These are phyloP conservation scores for Epicauta chinensis DNA, from an alignment of 1,140 invertebrate species.

Conservation along the genomic window DNA sequence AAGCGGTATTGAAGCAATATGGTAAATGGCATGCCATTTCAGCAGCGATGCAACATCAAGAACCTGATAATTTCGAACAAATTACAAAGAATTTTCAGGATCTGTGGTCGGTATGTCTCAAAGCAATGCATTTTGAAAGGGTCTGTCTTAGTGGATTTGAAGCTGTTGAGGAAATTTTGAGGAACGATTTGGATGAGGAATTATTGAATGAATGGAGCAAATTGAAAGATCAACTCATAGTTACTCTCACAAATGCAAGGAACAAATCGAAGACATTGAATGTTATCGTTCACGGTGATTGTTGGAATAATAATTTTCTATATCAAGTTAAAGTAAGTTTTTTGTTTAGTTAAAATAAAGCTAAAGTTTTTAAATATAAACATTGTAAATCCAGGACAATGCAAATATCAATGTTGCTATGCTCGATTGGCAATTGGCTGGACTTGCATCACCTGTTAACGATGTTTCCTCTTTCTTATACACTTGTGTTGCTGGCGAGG, in stretches of 20 bases:
- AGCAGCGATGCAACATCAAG: constrained; percentile 44
- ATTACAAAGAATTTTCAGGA: constrained; percentile 3
- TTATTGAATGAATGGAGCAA: constrained; percentile 14
- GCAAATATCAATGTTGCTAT: constrained; percentile 7
- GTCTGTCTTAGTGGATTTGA: neutral
- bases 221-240: neutral
- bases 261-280: neutral
- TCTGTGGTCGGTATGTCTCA: too few relatives aligned
- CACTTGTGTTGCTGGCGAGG: constrained; percentile 45
- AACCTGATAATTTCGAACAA: constrained; percentile 34
- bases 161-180: constrained; percentile 11
- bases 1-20: constrained; percentile 45
- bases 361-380: neutral
- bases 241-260: neutral
- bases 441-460: constrained; percentile 50
- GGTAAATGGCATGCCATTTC: constrained; percentile 50
- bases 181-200: constrained; percentile 1
- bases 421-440: constrained; percentile 52
- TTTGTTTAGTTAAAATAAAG: neutral
- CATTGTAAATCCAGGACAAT: constrained; percentile 6
- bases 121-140: too few relatives aligned
- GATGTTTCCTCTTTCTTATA: constrained; percentile 54
- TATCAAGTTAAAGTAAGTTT: constrained; percentile 23
- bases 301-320: constrained; percentile 33
- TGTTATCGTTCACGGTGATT: constrained; percentile 29